A percentile compares a stretch with the other conserved stretches of the same genome.
Conservation (phyloP, 2,888 invertebrate species). For the Digitonthophagus gazella region DNA sequence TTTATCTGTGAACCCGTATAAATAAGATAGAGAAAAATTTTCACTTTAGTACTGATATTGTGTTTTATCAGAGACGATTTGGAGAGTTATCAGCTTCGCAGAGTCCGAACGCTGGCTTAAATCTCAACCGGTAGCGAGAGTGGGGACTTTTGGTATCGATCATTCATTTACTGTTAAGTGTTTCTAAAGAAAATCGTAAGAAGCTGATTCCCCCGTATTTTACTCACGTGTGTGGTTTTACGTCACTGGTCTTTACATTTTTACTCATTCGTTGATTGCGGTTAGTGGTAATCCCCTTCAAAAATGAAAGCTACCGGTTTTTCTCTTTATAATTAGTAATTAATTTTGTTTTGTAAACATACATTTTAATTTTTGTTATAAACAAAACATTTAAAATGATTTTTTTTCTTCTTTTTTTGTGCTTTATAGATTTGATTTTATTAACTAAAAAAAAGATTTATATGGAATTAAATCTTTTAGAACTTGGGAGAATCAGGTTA, state of each 20-base stretch:
- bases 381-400: not conserved
- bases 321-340: too few relatives aligned
- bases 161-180: not conserved
- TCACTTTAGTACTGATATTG: not conserved
- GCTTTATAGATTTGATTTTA: not conserved
- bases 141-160: not conserved
- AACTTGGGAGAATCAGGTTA: too few relatives aligned
- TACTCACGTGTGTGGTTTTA: not conserved
- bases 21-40: not conserved
- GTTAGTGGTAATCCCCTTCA: not conserved
- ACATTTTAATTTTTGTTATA: too few relatives aligned
- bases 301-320: not conserved
- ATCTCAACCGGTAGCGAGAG: not conserved
- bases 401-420: not conserved
- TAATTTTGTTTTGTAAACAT: too few relatives aligned
- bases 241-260: not conserved
- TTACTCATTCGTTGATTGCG: not conserved
- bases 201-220: too few relatives aligned
- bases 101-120: not conserved
- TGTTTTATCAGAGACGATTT: not conserved
- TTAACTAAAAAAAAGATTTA: not conserved
- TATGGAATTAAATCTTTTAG: not conserved
- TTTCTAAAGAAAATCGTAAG: not conserved
- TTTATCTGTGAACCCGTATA: too few relatives aligned
- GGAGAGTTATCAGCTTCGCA: not conserved